Base-by-base conservation (phyloP, 2,888 invertebrate genomes). In the Eulithis prunata region DNA sequence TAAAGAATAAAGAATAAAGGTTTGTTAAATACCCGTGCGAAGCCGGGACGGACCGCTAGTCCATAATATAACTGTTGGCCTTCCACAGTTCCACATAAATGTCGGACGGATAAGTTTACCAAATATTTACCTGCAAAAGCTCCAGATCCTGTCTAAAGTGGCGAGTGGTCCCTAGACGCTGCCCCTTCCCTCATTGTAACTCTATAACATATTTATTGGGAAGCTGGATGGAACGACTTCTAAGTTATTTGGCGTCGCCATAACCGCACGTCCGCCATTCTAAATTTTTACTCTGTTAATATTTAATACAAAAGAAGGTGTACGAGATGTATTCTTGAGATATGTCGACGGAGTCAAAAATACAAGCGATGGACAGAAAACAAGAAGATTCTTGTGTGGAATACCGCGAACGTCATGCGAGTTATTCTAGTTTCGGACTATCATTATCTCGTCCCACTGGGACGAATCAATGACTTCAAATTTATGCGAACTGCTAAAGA, bases 261-360 rank as follows among this genome's bases (percentile, higher is more conserved):
- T 86, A 86, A 88, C 87, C 82, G 74, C 86, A 85, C 86, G 90
- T 89, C 87, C 86, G 83, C 80, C 82, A 87, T 91, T 91, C 85
- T 88, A 89, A 90, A 92, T 91, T 90, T 93, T 92, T 91, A 92
- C 91, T 89, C 89, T 89, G 89, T 93, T 86, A 91, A 93, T 93
- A 92, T 91, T 92, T 93, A 91, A 93, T 92, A 89, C 41, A 57
- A 71, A 76, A 74, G 75, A 12, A 12, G 51, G 56, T 71, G 45
- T 66, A 72, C 69, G 77, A 12, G 75, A 21, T 54, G 51, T 61
- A 28, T 61, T 71, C 70, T 68, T 32, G 65, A 62, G 71, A 71
- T 60, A 64, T 64, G 1, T 43, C 10, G n/a, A 4, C 41, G 3
- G 14, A 41, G 41, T 38, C n/a, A 7, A 52, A n/a, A 0, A 47